Percentiles rank a stretch among this genome's conserved stretches.
These are phyloP conservation scores for Dromas ardeola DNA, from an alignment of 2,113 vertebrate genomes.

Conservation along the genomic window DNA sequence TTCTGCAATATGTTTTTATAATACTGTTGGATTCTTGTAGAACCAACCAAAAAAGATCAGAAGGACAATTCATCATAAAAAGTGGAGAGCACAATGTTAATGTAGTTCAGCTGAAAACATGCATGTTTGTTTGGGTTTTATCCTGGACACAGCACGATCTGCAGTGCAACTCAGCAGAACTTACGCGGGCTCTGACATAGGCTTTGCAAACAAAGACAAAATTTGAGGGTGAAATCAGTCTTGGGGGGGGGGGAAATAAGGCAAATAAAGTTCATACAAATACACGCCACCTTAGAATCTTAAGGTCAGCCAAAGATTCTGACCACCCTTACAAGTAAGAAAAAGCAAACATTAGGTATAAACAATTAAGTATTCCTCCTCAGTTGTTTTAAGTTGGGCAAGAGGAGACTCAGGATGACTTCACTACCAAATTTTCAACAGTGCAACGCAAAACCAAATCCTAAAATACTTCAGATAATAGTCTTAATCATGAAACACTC, in stretches of 20 bases:
- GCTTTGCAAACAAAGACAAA: neutral
- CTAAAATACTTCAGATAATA: neutral
- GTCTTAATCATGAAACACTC: neutral
- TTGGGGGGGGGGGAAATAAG: neutral
- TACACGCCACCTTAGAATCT: neutral
- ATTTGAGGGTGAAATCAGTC: neutral
- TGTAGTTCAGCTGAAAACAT: neutral
- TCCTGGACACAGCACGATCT: neutral
- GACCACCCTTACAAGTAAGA: neutral
- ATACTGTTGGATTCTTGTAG: neutral
- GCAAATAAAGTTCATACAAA: neutral
- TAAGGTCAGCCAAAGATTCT: neutral
- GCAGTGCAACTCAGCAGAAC: neutral
- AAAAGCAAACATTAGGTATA: neutral
- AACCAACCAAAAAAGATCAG: neutral
- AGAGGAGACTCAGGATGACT: neutral
- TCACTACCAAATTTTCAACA: neutral
- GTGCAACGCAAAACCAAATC: neutral
- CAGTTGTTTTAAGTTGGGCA: neutral
- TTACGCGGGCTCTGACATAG: neutral
- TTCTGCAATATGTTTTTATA: neutral
- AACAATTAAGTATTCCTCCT: neutral
- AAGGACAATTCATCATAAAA: neutral
- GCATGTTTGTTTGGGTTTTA: neutral
- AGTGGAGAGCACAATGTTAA: neutral